Evolutionary conservation across 2,113 vertebrate genomes (phyloP).

Genomic region (Neodon shergylaensis): DNA sequence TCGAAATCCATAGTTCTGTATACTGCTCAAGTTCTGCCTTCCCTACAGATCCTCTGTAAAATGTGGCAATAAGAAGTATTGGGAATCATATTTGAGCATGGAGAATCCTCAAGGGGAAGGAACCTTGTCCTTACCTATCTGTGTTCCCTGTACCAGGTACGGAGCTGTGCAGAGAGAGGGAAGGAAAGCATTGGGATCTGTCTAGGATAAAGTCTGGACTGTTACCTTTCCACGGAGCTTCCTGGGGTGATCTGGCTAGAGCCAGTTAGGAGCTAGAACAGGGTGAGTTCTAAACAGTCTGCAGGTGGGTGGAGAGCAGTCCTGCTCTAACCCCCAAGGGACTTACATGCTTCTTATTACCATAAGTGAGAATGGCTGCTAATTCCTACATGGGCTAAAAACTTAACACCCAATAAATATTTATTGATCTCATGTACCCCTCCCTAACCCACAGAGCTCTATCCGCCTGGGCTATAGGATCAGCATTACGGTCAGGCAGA

Average conservation of each 20-base stretch:
- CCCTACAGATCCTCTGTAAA: neutral
- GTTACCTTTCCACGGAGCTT: neutral
- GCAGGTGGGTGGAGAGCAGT: conserved; percentile 5
- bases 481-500: neutral
- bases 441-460: conserved; percentile 77
- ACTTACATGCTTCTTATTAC: neutral
- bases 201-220: neutral
- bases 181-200: neutral
- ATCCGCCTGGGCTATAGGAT: neutral
- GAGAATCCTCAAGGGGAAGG: neutral
- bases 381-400: conserved; percentile 61
- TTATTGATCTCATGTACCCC: conserved; percentile 63
- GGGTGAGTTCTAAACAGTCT: neutral
- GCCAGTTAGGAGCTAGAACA: neutral
- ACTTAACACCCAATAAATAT: conserved; percentile 77
- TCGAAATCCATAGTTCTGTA: neutral
- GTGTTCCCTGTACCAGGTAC: neutral
- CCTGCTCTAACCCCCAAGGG: conserved; percentile 7
- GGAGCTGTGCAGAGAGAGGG: neutral
- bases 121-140: neutral
- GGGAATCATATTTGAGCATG: neutral
- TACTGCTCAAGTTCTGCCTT: neutral
- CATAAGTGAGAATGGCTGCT: conserved; percentile 67
- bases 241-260: neutral
- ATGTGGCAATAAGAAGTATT: neutral